These are phyloP conservation scores for Coilia nasus DNA, from an alignment of 2,797 vertebrate species.

Conservation along the genomic window DNA sequence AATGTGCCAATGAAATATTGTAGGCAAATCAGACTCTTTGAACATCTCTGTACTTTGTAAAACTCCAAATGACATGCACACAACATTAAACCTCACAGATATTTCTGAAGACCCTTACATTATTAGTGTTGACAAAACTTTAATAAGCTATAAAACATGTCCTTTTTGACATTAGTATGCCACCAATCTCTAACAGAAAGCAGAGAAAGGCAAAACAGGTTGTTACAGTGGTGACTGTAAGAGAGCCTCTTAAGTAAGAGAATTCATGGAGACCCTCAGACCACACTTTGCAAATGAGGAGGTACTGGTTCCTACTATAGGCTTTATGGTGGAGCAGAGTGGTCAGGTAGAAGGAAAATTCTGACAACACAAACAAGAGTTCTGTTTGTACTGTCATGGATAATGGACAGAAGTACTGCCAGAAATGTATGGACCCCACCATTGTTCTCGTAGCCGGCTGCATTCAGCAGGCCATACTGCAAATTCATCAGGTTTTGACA, in stretches of 20 bases:
- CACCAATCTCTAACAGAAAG: neutral
- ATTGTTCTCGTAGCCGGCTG: constrained; percentile 72
- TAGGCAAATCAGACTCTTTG: neutral
- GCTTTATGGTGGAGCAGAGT: constrained; percentile 51
- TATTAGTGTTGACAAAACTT: neutral
- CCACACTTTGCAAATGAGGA: neutral
- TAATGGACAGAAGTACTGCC: constrained; percentile 69
- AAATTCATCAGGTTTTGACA: constrained; percentile 76
- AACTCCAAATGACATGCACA: neutral
- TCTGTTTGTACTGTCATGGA: constrained; percentile 63
- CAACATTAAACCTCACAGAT: neutral
- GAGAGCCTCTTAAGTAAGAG: neutral
- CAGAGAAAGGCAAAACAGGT: neutral
- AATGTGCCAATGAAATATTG: neutral
- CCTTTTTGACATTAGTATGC: neutral
- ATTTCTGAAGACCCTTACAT: neutral
- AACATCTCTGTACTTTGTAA: neutral
- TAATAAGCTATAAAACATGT: neutral
- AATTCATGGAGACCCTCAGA: neutral
- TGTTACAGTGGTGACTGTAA: neutral
- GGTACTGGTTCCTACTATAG: neutral
- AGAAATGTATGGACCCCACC: constrained; percentile 76
- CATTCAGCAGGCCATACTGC: constrained; percentile 75
- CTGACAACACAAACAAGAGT: constrained; percentile 65
- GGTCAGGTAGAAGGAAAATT: constrained; percentile 67